Base-by-base conservation (phyloP, 2,888 invertebrate genomes). In the Itoplectis maculator region DNA sequence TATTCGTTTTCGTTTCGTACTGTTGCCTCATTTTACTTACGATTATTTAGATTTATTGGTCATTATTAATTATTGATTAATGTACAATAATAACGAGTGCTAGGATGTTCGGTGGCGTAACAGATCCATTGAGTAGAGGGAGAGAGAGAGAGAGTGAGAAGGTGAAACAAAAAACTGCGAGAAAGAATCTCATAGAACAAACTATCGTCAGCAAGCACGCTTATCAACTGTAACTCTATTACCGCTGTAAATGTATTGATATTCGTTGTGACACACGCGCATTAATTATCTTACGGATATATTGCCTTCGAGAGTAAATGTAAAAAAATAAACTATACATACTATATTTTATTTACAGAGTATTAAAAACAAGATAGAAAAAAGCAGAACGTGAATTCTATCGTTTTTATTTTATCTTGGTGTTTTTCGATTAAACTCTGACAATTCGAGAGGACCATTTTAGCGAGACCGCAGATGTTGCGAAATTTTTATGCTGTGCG, bases 271-370 rank as follows among this genome's bases (percentile, higher is more conserved):
- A 37, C n/a, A 63, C 66, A 70, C 73, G 59, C 45, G 77, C 49
- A 47, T 81, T 65, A 73, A 47, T 81, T 81, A 77, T 70, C 81
- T 54, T 49, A 49, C 79, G 82, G 59, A 74, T 61, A 83, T 83
- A 83, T 83, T 81, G 83, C 83, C 81, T 83, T 83, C 70, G 81
- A 83, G 73, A 78, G 69, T 72, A 20, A 72, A 81, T 81, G 74
- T 74, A 37, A 61, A 61, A n/a, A 29, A 35, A 82, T 29, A 29
- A 79, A 75, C 73, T 82, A 79, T 82, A 82, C 82, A 82, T 74
- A 82, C 79, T 82, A 83, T 83, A 83, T 83, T 83, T 83, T 83
- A 83, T 83, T 83, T 83, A 83, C 83, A 77, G 83, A 81, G 66
- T 81, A 83, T 81, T 83, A 20, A 72, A 74, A 74, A 70, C 51